Base-by-base conservation (phyloP, 1,140 invertebrate genomes). In the Euura lappo region DNA sequence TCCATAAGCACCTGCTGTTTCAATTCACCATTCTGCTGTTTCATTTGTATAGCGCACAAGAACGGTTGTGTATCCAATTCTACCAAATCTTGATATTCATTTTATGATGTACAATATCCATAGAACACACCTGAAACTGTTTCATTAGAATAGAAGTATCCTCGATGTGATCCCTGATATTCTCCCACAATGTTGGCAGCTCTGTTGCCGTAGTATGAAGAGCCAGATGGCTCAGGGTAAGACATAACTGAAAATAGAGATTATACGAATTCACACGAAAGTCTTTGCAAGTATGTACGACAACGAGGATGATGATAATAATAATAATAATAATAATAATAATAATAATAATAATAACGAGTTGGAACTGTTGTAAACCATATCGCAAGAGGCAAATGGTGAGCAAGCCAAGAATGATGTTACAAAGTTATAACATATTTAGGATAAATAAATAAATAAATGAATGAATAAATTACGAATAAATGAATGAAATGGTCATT, bases 221-320 rank as follows among this genome's bases (percentile, higher is more conserved):
- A 4, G 81, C 83, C 65, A 88, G 70, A 68, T 86, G 86, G 68
- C 82, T 81, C 65, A 88, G 78, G 65, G 86, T 83, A 70, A 88
- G 78, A 73, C 87, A 88, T 28, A 88, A 74, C 85, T 88, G 70
- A 71, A 82, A 80, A 72, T 68, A 65, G 75, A 28, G 28, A 28
- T 60, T n/a, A 60, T 5, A n/a, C 13, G 10, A n/a, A 60, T 60
- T 60, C 8, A n/a, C 6, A 51, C 6, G 76, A 70, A 47, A 66
- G 74, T 70, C 65, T 65, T 70, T 69, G 73, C 4, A 66, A 60
- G 69, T 64, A 74, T n/a, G 5, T 60, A 11, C 8, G 28, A 60
- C 3, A 11, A 60, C 6, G 51, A 28, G 10, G 51, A 60, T 60
- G 10, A 60, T 28, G 28, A 28, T 28, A 28, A 28, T 28, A 28